Percentiles rank a stretch among this genome's conserved stretches.
phyloP scores from a whole-genome alignment of 2,888 invertebrate genomes.

The Troides oblongomaculatus region DNA sequence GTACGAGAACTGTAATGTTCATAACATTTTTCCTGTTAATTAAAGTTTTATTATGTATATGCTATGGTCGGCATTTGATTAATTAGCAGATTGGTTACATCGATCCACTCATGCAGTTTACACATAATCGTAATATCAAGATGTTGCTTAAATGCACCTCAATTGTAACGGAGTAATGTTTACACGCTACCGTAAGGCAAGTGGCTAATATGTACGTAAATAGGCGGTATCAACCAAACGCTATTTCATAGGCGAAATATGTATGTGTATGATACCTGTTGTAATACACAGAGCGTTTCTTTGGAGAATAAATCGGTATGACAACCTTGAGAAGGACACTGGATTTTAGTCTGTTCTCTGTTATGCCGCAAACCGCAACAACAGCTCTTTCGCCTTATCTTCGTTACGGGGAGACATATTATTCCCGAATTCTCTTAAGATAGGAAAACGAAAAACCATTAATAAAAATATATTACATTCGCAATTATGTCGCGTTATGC shows the following conservation, averaged over 20 bases:
- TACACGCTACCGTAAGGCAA: neutral
- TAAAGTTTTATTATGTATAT: too few relatives aligned
- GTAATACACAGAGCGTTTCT: slow-evolving; percentile 25
- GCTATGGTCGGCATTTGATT: too few relatives aligned
- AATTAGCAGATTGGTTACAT: too few relatives aligned
- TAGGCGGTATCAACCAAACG: neutral
- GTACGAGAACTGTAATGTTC: too few relatives aligned
- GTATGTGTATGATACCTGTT: slow-evolving; percentile 22
- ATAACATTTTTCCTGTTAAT: too few relatives aligned
- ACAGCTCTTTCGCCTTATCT: neutral
- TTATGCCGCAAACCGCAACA: slow-evolving; percentile 38
- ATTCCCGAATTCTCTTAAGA: slow-evolving; percentile 10
- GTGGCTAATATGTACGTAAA: neutral
- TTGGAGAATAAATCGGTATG: slow-evolving; percentile 30
- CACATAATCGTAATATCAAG: too few relatives aligned
- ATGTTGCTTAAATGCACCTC: too few relatives aligned
- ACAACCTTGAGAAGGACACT: slow-evolving; percentile 29
- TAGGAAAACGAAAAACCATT: neutral
- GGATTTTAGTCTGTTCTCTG: slow-evolving; percentile 31
- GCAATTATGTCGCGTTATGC: too few relatives aligned
- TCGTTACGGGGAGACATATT: slow-evolving; percentile 19
- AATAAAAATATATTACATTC: neutral
- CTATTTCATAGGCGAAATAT: neutral
- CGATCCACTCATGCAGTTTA: too few relatives aligned
- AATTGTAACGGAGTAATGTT: too few relatives aligned